A percentile compares a stretch with the other conserved stretches of the same genome.
These are phyloP conservation scores for Melanotaenia trifasciata DNA, from an alignment of 2,797 vertebrate genomes.

Conservation along the genomic window DNA sequence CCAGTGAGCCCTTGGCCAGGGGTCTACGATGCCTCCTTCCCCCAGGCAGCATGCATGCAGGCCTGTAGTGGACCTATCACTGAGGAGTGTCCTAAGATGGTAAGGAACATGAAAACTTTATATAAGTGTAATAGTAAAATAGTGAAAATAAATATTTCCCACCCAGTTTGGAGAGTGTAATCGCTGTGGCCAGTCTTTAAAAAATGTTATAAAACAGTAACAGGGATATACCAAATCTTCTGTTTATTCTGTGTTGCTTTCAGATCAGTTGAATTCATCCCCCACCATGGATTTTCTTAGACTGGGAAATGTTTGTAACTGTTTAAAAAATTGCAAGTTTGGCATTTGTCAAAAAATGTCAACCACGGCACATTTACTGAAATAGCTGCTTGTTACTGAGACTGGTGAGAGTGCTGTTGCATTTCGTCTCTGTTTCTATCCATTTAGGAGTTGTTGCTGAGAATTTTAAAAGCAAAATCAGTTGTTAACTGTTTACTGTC, in stretches of 20 bases:
- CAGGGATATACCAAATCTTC: background rate
- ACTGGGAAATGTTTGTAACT: too few species aligned
- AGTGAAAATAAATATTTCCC: background rate
- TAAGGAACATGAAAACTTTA: slow-evolving; percentile 50
- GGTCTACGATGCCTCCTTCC: slow-evolving; percentile 79
- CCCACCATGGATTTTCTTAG: too few species aligned
- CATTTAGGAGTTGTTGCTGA: background rate
- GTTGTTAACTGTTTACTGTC: background rate
- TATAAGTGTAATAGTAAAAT: background rate
- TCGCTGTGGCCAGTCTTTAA: background rate
- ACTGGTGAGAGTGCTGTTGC: background rate
- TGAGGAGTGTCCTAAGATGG: slow-evolving; percentile 72
- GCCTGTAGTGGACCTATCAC: slow-evolving; percentile 67
- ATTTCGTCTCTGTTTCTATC: background rate
- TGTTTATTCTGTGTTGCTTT: background rate
- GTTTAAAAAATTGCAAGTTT: too few species aligned
- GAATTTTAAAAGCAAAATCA: background rate
- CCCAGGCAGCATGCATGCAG: slow-evolving; percentile 81
- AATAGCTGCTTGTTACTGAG: too few species aligned
- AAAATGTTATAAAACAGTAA: background rate
- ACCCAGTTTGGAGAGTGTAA: background rate
- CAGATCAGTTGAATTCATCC: background rate
- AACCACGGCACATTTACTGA: too few species aligned
- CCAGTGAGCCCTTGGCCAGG: slow-evolving; percentile 70
- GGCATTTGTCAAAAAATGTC: too few species aligned